Conservation (phyloP, 2,113 vertebrate species). For the Marmota flaviventris region DNA sequence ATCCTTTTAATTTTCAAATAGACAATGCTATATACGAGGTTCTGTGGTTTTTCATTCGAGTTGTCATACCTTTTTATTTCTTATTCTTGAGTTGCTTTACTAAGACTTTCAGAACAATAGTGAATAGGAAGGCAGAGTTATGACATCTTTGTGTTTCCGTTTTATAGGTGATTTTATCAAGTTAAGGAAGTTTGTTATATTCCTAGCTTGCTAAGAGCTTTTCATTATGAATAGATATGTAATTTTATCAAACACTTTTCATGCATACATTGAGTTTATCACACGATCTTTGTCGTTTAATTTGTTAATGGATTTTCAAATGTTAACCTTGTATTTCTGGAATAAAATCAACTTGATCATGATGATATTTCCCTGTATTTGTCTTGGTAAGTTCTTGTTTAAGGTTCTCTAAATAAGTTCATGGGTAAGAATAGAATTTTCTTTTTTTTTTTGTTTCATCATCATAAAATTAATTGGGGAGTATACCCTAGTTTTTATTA, state of each 20-base stretch:
- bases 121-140: not conserved
- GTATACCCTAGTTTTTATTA: not conserved
- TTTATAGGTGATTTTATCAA: slow-evolving; percentile 6
- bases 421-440: not conserved
- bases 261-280: not conserved
- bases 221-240: not conserved
- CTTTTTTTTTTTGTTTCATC: not conserved
- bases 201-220: not conserved
- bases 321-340: not conserved
- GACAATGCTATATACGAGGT: not conserved
- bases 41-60: not conserved
- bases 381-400: not conserved
- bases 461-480: not conserved
- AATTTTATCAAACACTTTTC: not conserved
- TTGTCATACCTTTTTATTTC: not conserved
- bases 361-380: not conserved
- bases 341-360: not conserved
- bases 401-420: slow-evolving; percentile 13
- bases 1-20: not conserved
- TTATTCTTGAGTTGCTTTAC: slow-evolving; percentile 18
- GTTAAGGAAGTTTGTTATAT: not conserved
- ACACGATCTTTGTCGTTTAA: not conserved
- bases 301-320: not conserved
- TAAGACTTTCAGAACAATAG: not conserved
- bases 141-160: not conserved